Evolutionary conservation across 2,888 invertebrate genomes (phyloP).

Genomic region (Oegoconia quadripuncta): DNA sequence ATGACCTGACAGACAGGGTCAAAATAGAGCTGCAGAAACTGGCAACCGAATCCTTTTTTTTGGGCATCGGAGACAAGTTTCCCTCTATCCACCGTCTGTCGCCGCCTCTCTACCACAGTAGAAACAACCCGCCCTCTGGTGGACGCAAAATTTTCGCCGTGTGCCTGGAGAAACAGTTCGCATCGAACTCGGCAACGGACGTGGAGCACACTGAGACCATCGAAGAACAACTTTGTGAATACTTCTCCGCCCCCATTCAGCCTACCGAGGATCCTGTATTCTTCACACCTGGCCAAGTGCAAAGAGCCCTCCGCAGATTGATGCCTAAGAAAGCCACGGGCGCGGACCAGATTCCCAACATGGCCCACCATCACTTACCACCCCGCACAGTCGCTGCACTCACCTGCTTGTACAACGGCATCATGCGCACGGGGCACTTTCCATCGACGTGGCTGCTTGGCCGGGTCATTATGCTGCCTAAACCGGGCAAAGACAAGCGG

Average conservation of each 20-base stretch:
- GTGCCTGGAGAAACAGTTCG: neutral
- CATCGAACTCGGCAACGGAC: neutral
- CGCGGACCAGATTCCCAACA: neutral
- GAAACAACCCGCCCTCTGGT: neutral
- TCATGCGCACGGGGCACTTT: slow-evolving; percentile 7
- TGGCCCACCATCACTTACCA: neutral
- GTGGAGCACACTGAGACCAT: neutral
- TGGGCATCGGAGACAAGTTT: too few relatives aligned
- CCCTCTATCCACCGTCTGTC: too few relatives aligned
- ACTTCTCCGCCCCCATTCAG: neutral
- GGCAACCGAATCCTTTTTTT: too few relatives aligned
- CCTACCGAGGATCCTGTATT: neutral
- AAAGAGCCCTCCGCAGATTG: neutral
- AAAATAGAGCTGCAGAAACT: too few relatives aligned
- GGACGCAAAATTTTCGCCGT: neutral
- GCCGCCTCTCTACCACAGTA: neutral
- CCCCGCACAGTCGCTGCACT: neutral
- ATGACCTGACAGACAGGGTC: too few relatives aligned
- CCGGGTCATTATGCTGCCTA: slow-evolving; percentile 9
- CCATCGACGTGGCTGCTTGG: neutral
- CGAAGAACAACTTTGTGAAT: neutral
- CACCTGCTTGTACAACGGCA: neutral
- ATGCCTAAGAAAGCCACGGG: slow-evolving; percentile 5
- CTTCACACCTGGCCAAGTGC: neutral
- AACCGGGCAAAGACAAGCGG: slow-evolving; percentile 6